Percentiles rank a stretch among this genome's conserved stretches.
These are phyloP conservation scores for Clarias batrachus DNA, from an alignment of 2,113 vertebrate species.

Conservation along the genomic window DNA sequence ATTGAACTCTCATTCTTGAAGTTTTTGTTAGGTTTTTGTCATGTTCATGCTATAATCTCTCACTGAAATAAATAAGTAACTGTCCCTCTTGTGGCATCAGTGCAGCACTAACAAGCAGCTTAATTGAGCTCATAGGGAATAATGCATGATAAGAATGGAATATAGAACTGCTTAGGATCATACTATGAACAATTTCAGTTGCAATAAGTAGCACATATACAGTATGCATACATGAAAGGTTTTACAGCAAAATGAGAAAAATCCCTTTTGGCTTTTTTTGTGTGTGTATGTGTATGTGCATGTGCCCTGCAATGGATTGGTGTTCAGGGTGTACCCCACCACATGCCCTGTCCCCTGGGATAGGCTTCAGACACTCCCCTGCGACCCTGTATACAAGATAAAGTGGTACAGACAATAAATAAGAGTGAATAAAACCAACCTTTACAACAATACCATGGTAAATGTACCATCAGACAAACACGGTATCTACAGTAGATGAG, in stretches of 20 bases:
- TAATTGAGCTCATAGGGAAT: conserved; percentile 19
- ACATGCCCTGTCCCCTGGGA: too few relatives aligned
- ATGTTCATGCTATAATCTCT: background rate
- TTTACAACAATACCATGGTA: too few relatives aligned
- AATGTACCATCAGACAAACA: too few relatives aligned
- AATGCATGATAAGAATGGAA: background rate
- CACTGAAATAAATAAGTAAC: background rate
- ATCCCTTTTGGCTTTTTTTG: too few relatives aligned
- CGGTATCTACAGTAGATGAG: too few relatives aligned
- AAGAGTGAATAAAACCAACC: too few relatives aligned
- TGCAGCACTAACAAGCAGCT: background rate
- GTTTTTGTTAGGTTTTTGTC: background rate
- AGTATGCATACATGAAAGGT: background rate
- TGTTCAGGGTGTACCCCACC: too few relatives aligned
- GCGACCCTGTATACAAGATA: too few relatives aligned
- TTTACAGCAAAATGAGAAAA: background rate
- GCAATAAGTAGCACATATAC: background rate
- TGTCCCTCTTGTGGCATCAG: background rate
- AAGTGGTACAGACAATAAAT: too few relatives aligned
- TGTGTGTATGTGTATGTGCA: too few relatives aligned
- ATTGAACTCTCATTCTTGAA: background rate
- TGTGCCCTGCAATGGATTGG: too few relatives aligned
- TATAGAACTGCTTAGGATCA: background rate
- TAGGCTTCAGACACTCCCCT: too few relatives aligned
- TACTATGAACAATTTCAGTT: background rate